These are phyloP conservation scores for Lophius americanus DNA, from an alignment of 2,797 vertebrate genomes.

Conservation along the genomic window DNA sequence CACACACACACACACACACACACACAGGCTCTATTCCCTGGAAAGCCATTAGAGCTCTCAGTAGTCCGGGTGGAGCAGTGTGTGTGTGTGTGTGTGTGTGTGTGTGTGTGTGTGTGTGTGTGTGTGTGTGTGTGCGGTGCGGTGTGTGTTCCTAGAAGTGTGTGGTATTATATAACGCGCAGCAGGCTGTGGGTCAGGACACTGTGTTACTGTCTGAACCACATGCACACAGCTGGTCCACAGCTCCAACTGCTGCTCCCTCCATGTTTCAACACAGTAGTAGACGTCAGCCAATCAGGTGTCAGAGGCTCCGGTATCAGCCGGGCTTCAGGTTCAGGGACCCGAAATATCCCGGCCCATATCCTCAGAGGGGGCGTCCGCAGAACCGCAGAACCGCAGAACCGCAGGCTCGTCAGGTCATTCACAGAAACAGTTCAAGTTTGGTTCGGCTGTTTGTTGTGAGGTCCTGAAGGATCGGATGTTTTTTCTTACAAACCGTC, in stretches of 20 bases:
- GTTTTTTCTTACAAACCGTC: too few species aligned
- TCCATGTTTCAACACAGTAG: background rate
- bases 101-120: too few species aligned
- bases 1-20: background rate
- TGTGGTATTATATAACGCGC: constrained; percentile 22
- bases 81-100: background rate
- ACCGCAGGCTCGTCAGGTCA: too few species aligned
- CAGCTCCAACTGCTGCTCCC: constrained; percentile 1
- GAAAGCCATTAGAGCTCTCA: constrained; percentile 1
- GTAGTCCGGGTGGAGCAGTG: background rate
- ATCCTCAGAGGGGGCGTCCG: background rate
- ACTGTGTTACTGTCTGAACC: constrained; percentile 26
- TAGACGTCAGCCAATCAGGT: constrained; percentile 6
- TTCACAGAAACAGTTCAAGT: too few species aligned
- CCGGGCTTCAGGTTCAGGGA: background rate
- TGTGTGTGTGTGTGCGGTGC: background rate
- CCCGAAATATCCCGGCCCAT: background rate
- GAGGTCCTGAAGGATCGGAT: too few species aligned
- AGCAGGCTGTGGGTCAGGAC: constrained; percentile 16
- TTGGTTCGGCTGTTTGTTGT: too few species aligned
- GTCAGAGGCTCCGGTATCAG: background rate
- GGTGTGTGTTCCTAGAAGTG: constrained; percentile 45
- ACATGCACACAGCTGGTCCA: constrained; percentile 23
- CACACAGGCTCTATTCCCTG: constrained; percentile 1
- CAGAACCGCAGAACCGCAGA: too few species aligned